Conservation (phyloP, 2,113 vertebrate species). For the Sapajus apella region DNA sequence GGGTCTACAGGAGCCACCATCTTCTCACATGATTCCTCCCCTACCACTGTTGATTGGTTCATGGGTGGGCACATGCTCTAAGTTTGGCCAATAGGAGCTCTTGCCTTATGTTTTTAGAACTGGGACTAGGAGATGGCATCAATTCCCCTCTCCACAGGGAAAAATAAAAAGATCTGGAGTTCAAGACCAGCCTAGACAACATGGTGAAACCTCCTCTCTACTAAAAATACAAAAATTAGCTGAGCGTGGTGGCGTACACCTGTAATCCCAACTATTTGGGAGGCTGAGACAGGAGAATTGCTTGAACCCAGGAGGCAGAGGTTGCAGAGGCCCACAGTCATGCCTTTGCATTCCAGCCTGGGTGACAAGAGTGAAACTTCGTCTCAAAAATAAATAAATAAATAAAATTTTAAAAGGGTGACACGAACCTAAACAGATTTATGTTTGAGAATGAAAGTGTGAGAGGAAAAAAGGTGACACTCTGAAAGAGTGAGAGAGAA, state of each 20-base stretch:
- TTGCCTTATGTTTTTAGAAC: not conserved
- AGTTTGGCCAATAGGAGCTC: not conserved
- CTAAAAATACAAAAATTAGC: no score
- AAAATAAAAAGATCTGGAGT: not conserved
- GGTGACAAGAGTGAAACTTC: no score
- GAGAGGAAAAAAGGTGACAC: not conserved
- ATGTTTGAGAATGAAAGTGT: not conserved
- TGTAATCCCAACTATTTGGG: no score
- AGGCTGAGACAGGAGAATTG: no score
- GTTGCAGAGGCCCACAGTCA: no score
- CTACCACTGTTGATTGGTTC: not conserved
- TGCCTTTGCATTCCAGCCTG: no score
- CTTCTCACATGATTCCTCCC: not conserved
- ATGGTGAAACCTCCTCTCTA: no score
- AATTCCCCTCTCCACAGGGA: not conserved
- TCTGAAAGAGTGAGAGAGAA: not conserved
- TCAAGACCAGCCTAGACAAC: no score
- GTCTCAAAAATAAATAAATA: no score
- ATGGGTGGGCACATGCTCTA: not conserved
- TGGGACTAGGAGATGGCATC: not conserved
- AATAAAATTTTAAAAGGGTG: not conserved
- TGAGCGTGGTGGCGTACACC: no score
- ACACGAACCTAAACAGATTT: not conserved
- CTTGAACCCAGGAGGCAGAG: no score
- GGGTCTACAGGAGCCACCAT: not conserved